Evolutionary conservation across 1,140 invertebrate genomes (phyloP).

Genomic region (Bombus soroeensis): DNA sequence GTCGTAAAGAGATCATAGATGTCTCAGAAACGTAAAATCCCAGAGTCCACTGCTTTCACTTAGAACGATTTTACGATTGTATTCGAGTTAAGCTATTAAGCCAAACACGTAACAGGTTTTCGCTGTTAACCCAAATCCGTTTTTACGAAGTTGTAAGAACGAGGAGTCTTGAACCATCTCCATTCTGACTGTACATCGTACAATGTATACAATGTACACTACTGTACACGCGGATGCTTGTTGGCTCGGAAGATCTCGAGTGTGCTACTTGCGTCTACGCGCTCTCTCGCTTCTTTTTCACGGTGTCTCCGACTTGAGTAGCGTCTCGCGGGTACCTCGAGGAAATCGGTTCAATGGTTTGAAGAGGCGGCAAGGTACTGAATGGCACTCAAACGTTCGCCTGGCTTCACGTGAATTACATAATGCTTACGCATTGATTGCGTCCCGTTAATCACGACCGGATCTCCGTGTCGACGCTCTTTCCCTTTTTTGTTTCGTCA

Average conservation of each 20-base stretch:
- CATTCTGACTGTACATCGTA: background rate
- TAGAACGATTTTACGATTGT: background rate
- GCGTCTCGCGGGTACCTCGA: background rate
- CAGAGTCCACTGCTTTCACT: background rate
- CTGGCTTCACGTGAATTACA: constrained; percentile 13
- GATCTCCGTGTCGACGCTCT: constrained; percentile 12
- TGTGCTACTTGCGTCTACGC: constrained; percentile 1
- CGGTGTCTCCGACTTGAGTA: background rate
- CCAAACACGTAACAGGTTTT: constrained; percentile 29
- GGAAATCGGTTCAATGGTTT: constrained; percentile 22
- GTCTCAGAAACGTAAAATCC: background rate
- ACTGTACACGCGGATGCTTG: constrained; percentile 1
- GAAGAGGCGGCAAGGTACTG: background rate
- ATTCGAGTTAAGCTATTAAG: background rate
- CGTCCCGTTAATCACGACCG: constrained; percentile 39
- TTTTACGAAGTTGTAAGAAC: background rate
- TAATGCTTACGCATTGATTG: constrained; percentile 29
- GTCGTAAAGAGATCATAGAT: too few relatives aligned
- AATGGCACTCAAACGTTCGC: background rate
- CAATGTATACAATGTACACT: background rate
- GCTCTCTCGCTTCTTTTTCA: background rate
- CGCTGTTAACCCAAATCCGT: constrained; percentile 32
- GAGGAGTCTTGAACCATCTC: background rate
- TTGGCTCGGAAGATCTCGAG: constrained; percentile 29
- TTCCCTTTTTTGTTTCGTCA: background rate